phyloP scores from a whole-genome alignment of 2,113 vertebrate genomes.

The Aepyceros melampus region DNA sequence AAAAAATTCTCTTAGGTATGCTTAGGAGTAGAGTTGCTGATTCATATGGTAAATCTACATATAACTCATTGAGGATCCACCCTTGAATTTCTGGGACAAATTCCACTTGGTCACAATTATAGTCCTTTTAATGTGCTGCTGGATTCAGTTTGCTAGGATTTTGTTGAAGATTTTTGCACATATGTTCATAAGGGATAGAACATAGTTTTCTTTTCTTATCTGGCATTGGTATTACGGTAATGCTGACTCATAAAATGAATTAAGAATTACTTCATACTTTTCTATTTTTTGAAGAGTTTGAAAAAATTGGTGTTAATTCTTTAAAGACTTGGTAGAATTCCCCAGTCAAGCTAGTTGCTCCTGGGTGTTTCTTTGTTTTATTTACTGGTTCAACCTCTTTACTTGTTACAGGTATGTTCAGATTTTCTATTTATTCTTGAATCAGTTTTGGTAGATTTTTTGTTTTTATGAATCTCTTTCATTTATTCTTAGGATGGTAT shows the following conservation, averaged over 20 bases:
- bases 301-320: background rate
- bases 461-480: constrained; percentile 15
- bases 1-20: background rate
- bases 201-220: background rate
- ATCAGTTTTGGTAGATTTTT: background rate
- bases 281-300: background rate
- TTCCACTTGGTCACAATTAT: background rate
- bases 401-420: background rate
- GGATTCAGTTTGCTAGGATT: background rate
- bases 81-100: background rate
- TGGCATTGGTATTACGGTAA: background rate
- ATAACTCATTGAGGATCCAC: background rate
- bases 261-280: background rate
- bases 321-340: background rate
- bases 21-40: background rate
- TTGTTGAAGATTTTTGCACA: background rate
- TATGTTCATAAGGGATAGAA: background rate
- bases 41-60: background rate
- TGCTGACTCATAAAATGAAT: background rate
- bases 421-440: background rate
- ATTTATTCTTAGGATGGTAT: background rate
- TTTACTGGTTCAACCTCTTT: background rate
- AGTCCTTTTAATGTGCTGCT: background rate
- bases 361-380: background rate
- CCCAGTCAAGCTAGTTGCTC: background rate